Evolutionary conservation across 2,888 invertebrate species (phyloP).

Genomic region (Lasioglossum figueresi): DNA sequence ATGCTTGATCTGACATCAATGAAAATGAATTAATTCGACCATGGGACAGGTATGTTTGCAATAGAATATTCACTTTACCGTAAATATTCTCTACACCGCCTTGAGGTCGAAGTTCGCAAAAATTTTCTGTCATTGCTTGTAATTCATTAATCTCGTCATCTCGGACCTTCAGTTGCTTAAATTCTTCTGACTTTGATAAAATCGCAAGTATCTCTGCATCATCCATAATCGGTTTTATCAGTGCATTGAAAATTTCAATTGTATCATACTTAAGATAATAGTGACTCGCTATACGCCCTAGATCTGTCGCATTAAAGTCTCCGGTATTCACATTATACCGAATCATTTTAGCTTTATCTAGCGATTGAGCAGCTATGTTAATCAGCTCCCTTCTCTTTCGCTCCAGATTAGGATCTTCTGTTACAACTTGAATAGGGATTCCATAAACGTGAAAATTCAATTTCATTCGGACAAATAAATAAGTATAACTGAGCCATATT

Average conservation of each 20-base stretch:
- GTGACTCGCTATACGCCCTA: slow-evolving; percentile 98
- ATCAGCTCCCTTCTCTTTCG: slow-evolving; percentile 92
- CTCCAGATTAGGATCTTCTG: slow-evolving; percentile 92
- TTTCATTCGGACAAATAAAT: slow-evolving; percentile 96
- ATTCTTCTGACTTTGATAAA: slow-evolving; percentile 96
- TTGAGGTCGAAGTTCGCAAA: slow-evolving; percentile 91
- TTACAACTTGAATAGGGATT: slow-evolving; percentile 86
- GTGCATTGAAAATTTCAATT: slow-evolving; percentile 95
- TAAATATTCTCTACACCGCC: slow-evolving; percentile 95
- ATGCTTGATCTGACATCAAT: slow-evolving; percentile 94
- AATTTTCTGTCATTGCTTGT: slow-evolving; percentile 89
- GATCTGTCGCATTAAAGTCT: slow-evolving; percentile 92
- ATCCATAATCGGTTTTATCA: slow-evolving; percentile 91
- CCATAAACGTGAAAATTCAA: slow-evolving; percentile 94
- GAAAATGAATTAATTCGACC: slow-evolving; percentile 93
- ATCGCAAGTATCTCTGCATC: slow-evolving; percentile 95
- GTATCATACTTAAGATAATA: slow-evolving; percentile 99
- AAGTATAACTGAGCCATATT: slow-evolving; percentile 99
- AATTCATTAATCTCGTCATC: slow-evolving; percentile 98
- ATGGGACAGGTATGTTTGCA: slow-evolving; percentile 95
- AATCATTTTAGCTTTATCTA: slow-evolving; percentile 98
- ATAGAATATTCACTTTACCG: slow-evolving; percentile 97
- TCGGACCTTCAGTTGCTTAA: slow-evolving; percentile 97
- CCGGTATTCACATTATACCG: slow-evolving; percentile 94
- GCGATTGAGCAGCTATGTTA: slow-evolving; percentile 90